phyloP scores from a whole-genome alignment of 2,113 vertebrate species.

The Petaurus breviceps region DNA sequence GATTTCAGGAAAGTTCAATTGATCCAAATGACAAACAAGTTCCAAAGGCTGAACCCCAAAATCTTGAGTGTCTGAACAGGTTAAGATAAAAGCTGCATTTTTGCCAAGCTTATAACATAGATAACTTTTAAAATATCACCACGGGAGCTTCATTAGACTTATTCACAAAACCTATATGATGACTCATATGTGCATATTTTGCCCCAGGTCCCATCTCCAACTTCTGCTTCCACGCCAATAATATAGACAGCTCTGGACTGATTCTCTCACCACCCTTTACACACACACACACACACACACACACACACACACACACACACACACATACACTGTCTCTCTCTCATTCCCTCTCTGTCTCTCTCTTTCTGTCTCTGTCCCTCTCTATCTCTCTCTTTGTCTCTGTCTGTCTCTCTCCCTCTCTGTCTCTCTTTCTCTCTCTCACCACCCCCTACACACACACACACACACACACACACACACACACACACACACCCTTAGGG shows the following conservation, averaged over 20 bases:
- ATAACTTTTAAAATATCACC: constrained; percentile 58
- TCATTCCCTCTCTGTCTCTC: too few species aligned
- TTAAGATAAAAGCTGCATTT: constrained; percentile 72
- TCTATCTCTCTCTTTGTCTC: too few species aligned
- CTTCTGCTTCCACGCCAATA: constrained; percentile 47
- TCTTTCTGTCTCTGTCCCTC: too few species aligned
- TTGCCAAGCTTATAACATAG: constrained; percentile 78
- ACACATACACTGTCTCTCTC: too few species aligned
- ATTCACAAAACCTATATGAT: constrained; percentile 77
- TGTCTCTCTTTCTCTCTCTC: too few species aligned
- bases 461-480: too few species aligned
- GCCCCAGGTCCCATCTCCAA: constrained; percentile 50
- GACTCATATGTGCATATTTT: constrained; percentile 60
- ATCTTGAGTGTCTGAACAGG: constrained; percentile 72
- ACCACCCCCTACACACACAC: too few species aligned
- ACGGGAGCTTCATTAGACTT: constrained; percentile 79
- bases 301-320: too few species aligned
- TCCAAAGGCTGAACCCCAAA: constrained; percentile 74
- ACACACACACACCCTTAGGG: too few species aligned
- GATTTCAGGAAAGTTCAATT: constrained; percentile 71
- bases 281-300: too few species aligned
- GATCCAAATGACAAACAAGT: constrained; percentile 65
- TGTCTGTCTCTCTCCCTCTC: too few species aligned
- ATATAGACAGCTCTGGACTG: constrained; percentile 60
- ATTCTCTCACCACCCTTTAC: too few species aligned